These are phyloP conservation scores for Limosa lapponica DNA, from an alignment of 2,797 vertebrate genomes.

Conservation along the genomic window DNA sequence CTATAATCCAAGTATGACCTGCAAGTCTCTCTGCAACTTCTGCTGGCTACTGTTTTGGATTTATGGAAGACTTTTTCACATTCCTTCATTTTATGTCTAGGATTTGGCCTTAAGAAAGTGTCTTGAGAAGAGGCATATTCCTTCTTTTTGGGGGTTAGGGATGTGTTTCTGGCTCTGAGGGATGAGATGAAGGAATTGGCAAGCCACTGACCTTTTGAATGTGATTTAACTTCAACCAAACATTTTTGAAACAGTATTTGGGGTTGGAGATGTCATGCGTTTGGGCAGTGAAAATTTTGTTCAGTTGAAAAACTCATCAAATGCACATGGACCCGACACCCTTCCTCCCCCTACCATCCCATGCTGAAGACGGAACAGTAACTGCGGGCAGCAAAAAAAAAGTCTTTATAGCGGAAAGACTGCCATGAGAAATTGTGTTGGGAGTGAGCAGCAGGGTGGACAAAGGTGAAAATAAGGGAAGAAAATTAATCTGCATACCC, in stretches of 20 bases:
- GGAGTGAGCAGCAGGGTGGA: slow-evolving; percentile 75
- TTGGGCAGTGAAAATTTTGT: background rate
- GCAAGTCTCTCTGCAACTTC: background rate
- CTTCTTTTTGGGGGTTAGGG: background rate
- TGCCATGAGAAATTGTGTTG: slow-evolving; percentile 33
- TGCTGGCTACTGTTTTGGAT: background rate
- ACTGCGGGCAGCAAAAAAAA: background rate
- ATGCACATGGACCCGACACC: fast-evolving
- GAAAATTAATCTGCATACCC: slow-evolving; percentile 95
- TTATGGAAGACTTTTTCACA: background rate
- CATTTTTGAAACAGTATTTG: background rate
- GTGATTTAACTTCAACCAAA: background rate
- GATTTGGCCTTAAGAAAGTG: background rate
- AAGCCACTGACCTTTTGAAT: background rate
- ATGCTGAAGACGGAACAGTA: background rate
- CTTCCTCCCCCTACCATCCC: background rate
- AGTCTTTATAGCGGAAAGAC: background rate
- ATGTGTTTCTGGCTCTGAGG: background rate
- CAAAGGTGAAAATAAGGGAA: slow-evolving; percentile 85
- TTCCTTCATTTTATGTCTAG: background rate
- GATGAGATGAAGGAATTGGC: background rate
- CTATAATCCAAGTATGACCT: background rate
- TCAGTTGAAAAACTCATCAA: background rate
- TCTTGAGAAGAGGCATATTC: fast-evolving
- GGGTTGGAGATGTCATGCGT: fast-evolving